Evolutionary conservation across 2,888 invertebrate species (phyloP).

Genomic region (Callyntrura sp.): DNA sequence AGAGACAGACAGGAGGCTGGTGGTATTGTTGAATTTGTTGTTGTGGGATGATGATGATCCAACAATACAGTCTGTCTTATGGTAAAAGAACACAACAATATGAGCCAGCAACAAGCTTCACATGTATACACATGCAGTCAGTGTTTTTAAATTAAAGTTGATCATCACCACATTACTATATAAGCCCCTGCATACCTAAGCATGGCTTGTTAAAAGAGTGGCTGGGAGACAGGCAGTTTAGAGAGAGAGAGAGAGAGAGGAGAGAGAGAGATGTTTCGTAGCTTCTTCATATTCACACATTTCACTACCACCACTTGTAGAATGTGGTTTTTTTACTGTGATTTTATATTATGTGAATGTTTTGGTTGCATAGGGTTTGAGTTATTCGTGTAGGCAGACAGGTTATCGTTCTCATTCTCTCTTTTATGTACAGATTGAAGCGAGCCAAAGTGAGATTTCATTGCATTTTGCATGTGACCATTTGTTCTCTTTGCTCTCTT

Average conservation of each 20-base stretch:
- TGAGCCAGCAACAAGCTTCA: slow-evolving; percentile 13
- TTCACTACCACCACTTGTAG: slow-evolving; percentile 31
- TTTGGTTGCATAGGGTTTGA: slow-evolving; percentile 25
- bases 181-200: slow-evolving; percentile 2
- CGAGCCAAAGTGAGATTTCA: not conserved
- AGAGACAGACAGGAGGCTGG: not conserved
- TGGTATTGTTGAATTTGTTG: slow-evolving; percentile 4
- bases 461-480: slow-evolving; percentile 1
- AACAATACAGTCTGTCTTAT: slow-evolving; percentile 6
- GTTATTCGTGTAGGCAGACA: slow-evolving; percentile 45
- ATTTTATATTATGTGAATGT: slow-evolving; percentile 36
- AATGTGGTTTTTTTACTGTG: slow-evolving; percentile 6
- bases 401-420: slow-evolving; percentile 37
- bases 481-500: not conserved
- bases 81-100: not conserved
- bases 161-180: not conserved
- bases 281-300: slow-evolving; percentile 31
- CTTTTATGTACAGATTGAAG: not conserved
- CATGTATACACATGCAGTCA: slow-evolving; percentile 15
- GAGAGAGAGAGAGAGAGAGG: too few species aligned
- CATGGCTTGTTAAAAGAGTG: not conserved
- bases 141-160: slow-evolving; percentile 16
- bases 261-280: slow-evolving; percentile 1
- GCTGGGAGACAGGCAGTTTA: too few species aligned
- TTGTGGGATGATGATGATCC: not conserved